These are phyloP conservation scores for Zenarchopterus dispar DNA, from an alignment of 2,797 vertebrate species.

Conservation along the genomic window DNA sequence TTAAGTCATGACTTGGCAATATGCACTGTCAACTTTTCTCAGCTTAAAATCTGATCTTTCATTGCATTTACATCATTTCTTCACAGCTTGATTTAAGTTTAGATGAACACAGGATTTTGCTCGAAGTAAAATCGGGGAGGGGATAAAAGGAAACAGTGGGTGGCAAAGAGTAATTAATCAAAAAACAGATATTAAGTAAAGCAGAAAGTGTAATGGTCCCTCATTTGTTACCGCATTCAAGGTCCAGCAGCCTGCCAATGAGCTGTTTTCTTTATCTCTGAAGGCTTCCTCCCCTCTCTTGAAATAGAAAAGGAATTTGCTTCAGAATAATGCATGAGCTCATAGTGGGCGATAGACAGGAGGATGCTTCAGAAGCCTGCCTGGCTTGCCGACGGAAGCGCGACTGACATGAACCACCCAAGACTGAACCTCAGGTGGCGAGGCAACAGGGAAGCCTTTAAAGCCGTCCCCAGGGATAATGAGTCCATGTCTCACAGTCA, in stretches of 20 bases:
- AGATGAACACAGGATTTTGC: slow-evolving; percentile 53
- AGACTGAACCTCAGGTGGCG: slow-evolving; percentile 58
- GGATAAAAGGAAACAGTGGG: slow-evolving; percentile 19
- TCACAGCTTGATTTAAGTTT: slow-evolving; percentile 40
- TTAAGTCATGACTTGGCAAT: slow-evolving; percentile 38
- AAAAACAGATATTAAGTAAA: slow-evolving; percentile 5
- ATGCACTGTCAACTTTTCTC: slow-evolving; percentile 12
- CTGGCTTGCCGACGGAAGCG: slow-evolving; percentile 33
- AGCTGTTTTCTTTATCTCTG: slow-evolving; percentile 39
- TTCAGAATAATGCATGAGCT: slow-evolving; percentile 71
- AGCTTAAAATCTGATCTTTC: slow-evolving; percentile 25
- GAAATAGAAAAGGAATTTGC: slow-evolving; percentile 45
- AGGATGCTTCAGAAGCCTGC: slow-evolving; percentile 53
- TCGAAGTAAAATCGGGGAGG: slow-evolving; percentile 22
- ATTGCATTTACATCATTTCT: slow-evolving; percentile 30
- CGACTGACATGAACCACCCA: slow-evolving; percentile 57
- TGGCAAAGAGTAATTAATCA: slow-evolving; percentile 13
- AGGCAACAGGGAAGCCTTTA: slow-evolving; percentile 41
- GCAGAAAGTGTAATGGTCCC: slow-evolving; percentile 26
- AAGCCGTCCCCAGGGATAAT: slow-evolving; percentile 52
- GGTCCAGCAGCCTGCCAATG: slow-evolving; percentile 37
- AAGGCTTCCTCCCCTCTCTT: slow-evolving; percentile 44
- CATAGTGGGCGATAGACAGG: slow-evolving; percentile 46
- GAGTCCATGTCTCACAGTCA: slow-evolving; percentile 46
- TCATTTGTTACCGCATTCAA: slow-evolving; percentile 48